Evolutionary conservation across 2,113 vertebrate species (phyloP).

Genomic region (Motacilla alba): DNA sequence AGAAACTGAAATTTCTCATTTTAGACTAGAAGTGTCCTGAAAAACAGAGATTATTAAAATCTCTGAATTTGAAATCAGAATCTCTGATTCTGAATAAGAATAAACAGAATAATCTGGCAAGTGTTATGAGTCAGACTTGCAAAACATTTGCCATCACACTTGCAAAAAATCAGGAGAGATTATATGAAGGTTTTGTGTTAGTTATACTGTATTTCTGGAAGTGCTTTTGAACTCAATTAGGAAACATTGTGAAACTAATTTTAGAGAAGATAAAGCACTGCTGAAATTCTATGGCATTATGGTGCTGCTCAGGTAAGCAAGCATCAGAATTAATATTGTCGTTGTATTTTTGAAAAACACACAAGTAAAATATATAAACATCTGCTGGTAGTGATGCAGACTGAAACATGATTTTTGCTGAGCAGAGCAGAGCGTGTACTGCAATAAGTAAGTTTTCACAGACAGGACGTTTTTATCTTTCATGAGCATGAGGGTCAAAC

Average conservation of each 20-base stretch:
- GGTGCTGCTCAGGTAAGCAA: not conserved
- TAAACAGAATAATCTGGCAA: not conserved
- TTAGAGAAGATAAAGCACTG: not conserved
- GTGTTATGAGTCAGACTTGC: not conserved
- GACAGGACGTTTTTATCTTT: not conserved
- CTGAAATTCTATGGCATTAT: not conserved
- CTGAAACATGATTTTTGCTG: not conserved
- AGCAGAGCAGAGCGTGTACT: not conserved
- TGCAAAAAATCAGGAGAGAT: not conserved
- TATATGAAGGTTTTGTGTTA: not conserved
- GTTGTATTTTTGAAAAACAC: not conserved
- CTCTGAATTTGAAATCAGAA: too few relatives aligned
- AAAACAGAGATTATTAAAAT: not conserved
- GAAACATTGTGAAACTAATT: not conserved
- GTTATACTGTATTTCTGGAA: not conserved
- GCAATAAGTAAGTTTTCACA: not conserved
- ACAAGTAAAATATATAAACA: not conserved
- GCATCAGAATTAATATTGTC: not conserved
- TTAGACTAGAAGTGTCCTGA: not conserved
- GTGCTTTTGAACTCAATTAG: not conserved
- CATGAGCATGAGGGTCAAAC: rapidly evolving
- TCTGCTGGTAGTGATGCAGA: not conserved
- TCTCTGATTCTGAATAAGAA: too few relatives aligned
- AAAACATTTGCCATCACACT: not conserved
- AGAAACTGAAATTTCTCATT: not conserved